Evolutionary conservation across 2,113 vertebrate genomes (phyloP), one percentile per base, ranked within the genome.

Genomic region (Anarrhichthys ocellatus): DNA sequence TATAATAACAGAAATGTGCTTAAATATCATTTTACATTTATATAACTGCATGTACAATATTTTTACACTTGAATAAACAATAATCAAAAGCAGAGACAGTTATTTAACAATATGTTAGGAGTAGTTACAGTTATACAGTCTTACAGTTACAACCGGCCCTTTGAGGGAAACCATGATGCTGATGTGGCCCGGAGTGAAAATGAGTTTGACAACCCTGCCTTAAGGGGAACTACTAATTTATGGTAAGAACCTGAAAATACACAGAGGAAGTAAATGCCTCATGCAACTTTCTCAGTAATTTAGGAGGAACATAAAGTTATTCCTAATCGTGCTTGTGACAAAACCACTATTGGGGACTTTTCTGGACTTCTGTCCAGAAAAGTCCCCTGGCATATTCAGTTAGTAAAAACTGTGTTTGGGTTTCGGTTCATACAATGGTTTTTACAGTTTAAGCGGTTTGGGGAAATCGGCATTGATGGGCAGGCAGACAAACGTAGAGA

Each of bases 201-300:
- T 27, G 27, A 27, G 27, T 27, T 27, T 27, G 27, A 27, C 27
- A 27, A 1, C 27, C 27, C 27, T 27, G 27, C 14, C 61, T 54
- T 59, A 68, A 54, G 58, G 69, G 56, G 80, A 89, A 81, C 68
- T 82, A 44, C 62, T 32, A 77, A 76, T 62, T 75, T n/a, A 85
- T 73, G 22, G 38, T 70, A 54, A 81, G 11, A 73, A 76, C 10
- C 27, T 67, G 10, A 76, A 84, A 79, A 88, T 24, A 48, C 61
- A 71, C 32, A 80, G 88, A 78, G 85, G 90, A 93, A 93, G 84
- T 90, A 50, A 73, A 67, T 38, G 74, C 66, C 75, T 76, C 36
- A 62, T 64, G 61, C 63, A 56, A 59, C 50, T 76, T 86, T 85
- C 75, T 66, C 32, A 14, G 54, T 64, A 40, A 77, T 8, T 78